Evolutionary conservation across 2,113 vertebrate genomes (phyloP), one percentile per base, ranked within the genome.

Genomic region (Tinamus guttatus): DNA sequence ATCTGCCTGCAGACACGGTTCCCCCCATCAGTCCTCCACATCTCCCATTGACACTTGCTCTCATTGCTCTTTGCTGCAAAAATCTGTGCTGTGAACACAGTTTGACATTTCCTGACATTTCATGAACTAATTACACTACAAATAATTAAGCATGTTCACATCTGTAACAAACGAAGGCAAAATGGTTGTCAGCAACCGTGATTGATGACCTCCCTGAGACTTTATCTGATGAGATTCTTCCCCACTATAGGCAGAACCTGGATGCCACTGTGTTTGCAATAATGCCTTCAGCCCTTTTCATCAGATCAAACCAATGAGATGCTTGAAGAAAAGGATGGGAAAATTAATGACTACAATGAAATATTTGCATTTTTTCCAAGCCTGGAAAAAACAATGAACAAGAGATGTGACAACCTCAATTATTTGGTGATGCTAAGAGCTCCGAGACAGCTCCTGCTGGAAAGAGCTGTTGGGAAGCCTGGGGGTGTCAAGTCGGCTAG

Each of bases 311-410:
- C 98, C 98, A 97, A 98, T 95, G 98, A 99, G 98, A 97, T 96
- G 98, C 98, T 98, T 95, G 97, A 97, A 98, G 98, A 98, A 98
- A 99, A 99, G 98, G 98, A 99, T 99, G 99, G 99, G 98, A 98
- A 99, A 99, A 99, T 98, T 99, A 99, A 99, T 99, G 98, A 99
- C 98, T 99, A 99, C 99, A 99, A 99, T 99, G 98, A 98, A 99
- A 98, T 99, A 98, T 99, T 99, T 98, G 98, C 98, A 99, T 99
- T 99, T 99, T 95, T 99, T 99, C 98, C 98, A 97, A 97, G 98
- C 98, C 95, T 98, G 95, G 98, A 98, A 98, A 98, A 98, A 98
- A 98, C 97, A 97, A 98, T 97, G 99, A 99, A 99, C 98, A 99
- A 99, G 99, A 98, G 98, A 98, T 98, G 98, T 99, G 99, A 99